These are phyloP conservation scores for Caenorhabditis wallacei DNA, from an alignment of 2,888 invertebrate species.

Conservation along the genomic window DNA sequence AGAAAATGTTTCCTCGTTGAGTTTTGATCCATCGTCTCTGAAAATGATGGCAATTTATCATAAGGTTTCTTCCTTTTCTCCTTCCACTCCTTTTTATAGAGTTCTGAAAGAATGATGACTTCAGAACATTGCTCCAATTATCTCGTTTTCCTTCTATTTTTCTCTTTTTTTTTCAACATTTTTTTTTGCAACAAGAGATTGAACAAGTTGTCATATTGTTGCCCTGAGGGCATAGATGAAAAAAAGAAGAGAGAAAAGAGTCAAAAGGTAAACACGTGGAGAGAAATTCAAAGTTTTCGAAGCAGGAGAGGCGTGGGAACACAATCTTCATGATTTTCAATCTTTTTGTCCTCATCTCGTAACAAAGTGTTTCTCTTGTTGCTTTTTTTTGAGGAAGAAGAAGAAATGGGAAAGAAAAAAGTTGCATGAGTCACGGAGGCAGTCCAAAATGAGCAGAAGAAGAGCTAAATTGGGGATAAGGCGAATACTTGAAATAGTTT, in stretches of 20 bases:
- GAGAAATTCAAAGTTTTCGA: conserved; percentile 15
- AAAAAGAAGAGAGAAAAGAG: conserved; percentile 15
- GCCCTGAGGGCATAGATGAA: conserved; percentile 31
- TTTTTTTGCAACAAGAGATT: conserved; percentile 14
- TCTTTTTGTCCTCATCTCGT: conserved; percentile 17
- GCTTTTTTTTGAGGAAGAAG: conserved; percentile 6
- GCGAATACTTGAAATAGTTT: conserved; percentile 3
- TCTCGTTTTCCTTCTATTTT: conserved; percentile 26
- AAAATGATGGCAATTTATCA: conserved; percentile 19
- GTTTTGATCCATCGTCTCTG: neutral
- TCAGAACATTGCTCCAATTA: conserved; percentile 23
- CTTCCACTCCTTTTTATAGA: neutral
- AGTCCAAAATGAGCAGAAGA: neutral
- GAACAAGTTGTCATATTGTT: conserved; percentile 8
- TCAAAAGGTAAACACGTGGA: conserved; percentile 56
- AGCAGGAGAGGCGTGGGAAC: conserved; percentile 55
- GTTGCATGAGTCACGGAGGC: conserved; percentile 62
- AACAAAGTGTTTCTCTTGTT: conserved; percentile 22
- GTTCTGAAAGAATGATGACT: neutral
- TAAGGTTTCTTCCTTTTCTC: conserved; percentile 5
- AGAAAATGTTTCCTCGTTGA: neutral
- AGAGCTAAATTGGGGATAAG: conserved; percentile 10
- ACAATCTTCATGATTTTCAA: conserved; percentile 51
- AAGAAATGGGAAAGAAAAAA: conserved; percentile 17
- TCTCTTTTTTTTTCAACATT: conserved; percentile 14